phyloP scores from a whole-genome alignment of 2,888 invertebrate species.

The Polymixis flavicincta region DNA sequence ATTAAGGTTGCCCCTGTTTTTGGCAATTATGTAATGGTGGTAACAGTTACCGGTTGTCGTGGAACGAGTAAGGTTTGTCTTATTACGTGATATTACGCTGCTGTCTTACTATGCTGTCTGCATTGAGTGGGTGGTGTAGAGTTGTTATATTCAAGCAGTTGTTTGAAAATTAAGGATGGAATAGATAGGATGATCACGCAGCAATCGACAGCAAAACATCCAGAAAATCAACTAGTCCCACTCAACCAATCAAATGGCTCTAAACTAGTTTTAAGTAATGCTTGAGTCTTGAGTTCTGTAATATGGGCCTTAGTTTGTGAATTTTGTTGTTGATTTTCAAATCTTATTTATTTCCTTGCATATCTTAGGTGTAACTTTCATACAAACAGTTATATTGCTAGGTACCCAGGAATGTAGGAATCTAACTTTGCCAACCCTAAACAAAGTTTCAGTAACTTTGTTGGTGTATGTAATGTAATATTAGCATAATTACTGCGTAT shows the following conservation, averaged over 20 bases:
- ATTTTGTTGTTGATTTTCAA: background rate
- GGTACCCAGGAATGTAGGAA: background rate
- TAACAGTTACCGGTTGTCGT: slow-evolving; percentile 23
- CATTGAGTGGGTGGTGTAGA: background rate
- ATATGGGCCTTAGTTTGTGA: too few relatives aligned
- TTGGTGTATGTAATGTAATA: slow-evolving; percentile 35
- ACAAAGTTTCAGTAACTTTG: slow-evolving; percentile 2
- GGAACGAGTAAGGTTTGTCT: background rate
- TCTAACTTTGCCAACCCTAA: slow-evolving; percentile 38
- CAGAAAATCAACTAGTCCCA: too few relatives aligned
- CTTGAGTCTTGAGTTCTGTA: too few relatives aligned
- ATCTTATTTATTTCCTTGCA: background rate
- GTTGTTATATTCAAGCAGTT: background rate
- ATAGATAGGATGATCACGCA: background rate
- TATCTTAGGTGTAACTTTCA: background rate
- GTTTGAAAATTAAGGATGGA: background rate
- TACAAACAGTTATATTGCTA: background rate
- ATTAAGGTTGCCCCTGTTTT: slow-evolving; percentile 55
- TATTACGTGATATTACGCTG: slow-evolving; percentile 14
- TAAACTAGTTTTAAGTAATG: too few relatives aligned
- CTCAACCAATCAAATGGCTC: too few relatives aligned
- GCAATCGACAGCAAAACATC: background rate
- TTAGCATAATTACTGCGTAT: slow-evolving; percentile 42
- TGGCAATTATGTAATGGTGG: slow-evolving; percentile 46
- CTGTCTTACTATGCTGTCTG: too few relatives aligned